Base-by-base conservation (phyloP, 1,140 invertebrate species). In the Ceratosolen solmsi region DNA sequence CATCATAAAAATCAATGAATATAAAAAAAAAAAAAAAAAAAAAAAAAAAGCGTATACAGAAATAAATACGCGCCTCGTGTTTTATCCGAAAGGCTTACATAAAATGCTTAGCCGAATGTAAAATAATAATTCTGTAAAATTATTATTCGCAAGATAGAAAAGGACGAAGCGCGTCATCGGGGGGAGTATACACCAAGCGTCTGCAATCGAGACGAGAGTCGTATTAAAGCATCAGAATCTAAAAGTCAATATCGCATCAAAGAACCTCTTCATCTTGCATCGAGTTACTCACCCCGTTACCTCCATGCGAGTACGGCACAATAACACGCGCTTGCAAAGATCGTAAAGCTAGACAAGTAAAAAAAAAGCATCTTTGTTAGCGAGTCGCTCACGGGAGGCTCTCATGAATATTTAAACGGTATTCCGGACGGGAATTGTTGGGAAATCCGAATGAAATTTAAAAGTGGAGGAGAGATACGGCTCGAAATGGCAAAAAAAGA, bases 351-450 rank as follows among this genome's bases (percentile, higher is more conserved):
- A 54, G 20, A 71, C 38, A 25, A 15, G 56, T 15, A 25, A 41
- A 5, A 70, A 58, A 79, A 71, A 33, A 49, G 36, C 25, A 73
- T 49, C 54, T 60, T 72, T 80, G 70, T 73, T 80, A 80, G 78
- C 70, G 15, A 70, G 77, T n/a, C n/a, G 11, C 41, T 38, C 0
- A 15, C 11, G 4, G 70, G 9, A 54, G 51, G 2, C 41, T 15
- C 71, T 63, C 46, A 74, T 80, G 79, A 73, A 74, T 74, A 80
- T 80, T 80, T 73, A 80, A 80, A 65, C 56, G 56, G 60, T 74
- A 74, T 80, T 65, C 41, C 54, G 46, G 22, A n/a, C 25, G 54
- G 65, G 33, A 72, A 58, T 79, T 17, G 65, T 60, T 72, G 65
- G 49, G 51, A 80, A 80, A 80, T 72, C 60, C 68, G 68, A 79